Percentiles rank a stretch among this genome's conserved stretches.
These are phyloP conservation scores for Brachyopa scutellaris DNA, from an alignment of 2,888 invertebrate genomes.

Conservation along the genomic window DNA sequence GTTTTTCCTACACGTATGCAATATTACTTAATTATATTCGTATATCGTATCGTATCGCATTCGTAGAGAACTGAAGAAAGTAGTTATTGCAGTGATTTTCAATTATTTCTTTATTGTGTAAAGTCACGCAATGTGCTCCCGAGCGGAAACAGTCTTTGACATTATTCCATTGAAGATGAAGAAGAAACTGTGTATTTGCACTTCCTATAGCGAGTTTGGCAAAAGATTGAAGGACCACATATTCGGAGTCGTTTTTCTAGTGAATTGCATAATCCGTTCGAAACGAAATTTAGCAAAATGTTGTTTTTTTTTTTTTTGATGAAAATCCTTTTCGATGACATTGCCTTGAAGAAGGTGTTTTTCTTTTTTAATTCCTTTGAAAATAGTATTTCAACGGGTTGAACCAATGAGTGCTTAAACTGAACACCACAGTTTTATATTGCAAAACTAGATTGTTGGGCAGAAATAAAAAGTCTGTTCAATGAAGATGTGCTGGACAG, in stretches of 20 bases:
- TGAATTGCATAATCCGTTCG: too few species aligned
- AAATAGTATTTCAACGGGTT: too few species aligned
- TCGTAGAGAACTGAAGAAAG: slow-evolving; percentile 41
- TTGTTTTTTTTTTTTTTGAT: neutral
- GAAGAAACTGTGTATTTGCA: slow-evolving; percentile 8
- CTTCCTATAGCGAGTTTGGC: slow-evolving; percentile 26
- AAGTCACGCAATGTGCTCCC: slow-evolving; percentile 65
- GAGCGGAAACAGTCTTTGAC: slow-evolving; percentile 60
- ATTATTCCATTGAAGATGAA: slow-evolving; percentile 33
- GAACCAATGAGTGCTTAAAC: too few species aligned
- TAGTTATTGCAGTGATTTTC: slow-evolving; percentile 49
- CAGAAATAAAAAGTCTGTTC: too few species aligned
- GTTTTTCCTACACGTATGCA: too few species aligned
- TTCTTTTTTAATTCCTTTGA: too few species aligned
- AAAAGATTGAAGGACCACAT: slow-evolving; percentile 9
- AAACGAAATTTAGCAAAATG: slow-evolving; percentile 18
- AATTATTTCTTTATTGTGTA: slow-evolving; percentile 33
- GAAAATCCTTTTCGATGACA: too few species aligned
- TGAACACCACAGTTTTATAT: too few species aligned
- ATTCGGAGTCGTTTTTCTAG: neutral
- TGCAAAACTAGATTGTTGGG: too few species aligned
- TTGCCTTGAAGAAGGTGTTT: too few species aligned
- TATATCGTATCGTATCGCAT: too few species aligned
- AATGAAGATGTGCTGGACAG: too few species aligned
- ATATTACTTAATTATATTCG: slow-evolving; percentile 47